Evolutionary conservation across 2,113 vertebrate species (phyloP).

Genomic region (Micromys minutus): DNA sequence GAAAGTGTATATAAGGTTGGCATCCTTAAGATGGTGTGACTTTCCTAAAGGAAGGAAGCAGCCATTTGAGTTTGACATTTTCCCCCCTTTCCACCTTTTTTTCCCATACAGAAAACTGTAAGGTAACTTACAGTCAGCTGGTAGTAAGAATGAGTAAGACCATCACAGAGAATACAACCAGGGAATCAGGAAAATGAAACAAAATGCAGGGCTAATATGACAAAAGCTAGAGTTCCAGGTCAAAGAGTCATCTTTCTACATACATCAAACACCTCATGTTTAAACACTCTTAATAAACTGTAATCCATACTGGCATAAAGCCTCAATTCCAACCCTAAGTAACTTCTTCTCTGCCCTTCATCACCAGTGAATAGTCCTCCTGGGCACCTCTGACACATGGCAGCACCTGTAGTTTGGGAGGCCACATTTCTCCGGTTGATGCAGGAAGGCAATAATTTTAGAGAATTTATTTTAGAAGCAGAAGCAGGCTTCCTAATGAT

Average conservation of each 20-base stretch:
- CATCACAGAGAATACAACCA: neutral
- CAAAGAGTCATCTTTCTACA: neutral
- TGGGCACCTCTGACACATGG: rapidly evolving
- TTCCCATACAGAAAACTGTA: neutral
- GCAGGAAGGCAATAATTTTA: conserved; percentile 21
- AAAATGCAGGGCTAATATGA: neutral
- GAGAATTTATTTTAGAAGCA: conserved; percentile 61
- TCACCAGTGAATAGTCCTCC: rapidly evolving
- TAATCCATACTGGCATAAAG: neutral
- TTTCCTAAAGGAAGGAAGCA: neutral
- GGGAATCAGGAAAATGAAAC: neutral
- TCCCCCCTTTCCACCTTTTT: neutral
- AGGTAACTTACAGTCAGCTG: too few relatives aligned
- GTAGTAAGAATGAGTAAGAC: rapidly evolving
- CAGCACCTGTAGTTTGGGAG: neutral
- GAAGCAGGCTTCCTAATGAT: conserved; percentile 46
- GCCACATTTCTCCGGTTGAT: neutral
- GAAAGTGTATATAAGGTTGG: rapidly evolving
- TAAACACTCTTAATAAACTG: rapidly evolving
- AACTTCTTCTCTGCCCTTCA: neutral
- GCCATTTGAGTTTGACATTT: neutral
- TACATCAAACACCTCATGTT: too few relatives aligned
- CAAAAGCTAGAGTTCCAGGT: neutral
- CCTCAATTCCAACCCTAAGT: neutral
- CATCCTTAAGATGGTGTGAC: rapidly evolving